These are phyloP conservation scores for Choloepus hoffmanni DNA, from an alignment of 2,113 vertebrate genomes.

Conservation along the genomic window DNA sequence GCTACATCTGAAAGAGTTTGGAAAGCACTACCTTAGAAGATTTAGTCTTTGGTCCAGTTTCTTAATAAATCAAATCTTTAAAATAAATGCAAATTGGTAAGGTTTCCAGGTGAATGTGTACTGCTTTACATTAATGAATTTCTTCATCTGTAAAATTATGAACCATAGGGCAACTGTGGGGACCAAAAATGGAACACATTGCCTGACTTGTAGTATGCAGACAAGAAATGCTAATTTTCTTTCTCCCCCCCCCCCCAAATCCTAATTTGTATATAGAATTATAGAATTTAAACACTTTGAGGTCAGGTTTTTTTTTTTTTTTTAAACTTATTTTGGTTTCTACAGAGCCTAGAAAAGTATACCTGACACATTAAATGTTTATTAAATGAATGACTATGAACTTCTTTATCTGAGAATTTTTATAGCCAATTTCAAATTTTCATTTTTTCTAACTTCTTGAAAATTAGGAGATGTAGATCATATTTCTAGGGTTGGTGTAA, in stretches of 20 bases:
- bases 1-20: background rate
- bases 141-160: background rate
- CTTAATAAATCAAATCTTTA: background rate
- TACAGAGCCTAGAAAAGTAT: background rate
- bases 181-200: background rate
- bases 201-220: background rate
- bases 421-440: constrained; percentile 23
- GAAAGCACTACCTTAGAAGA: background rate
- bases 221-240: background rate
- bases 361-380: background rate
- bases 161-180: background rate
- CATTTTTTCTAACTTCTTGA: constrained; percentile 14
- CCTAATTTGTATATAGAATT: background rate
- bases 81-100: constrained; percentile 3
- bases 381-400: background rate
- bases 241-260: background rate
- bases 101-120: background rate
- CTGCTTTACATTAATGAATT: background rate
- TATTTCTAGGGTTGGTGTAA: background rate
- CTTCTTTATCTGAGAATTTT: constrained; percentile 6
- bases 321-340: background rate
- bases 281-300: background rate
- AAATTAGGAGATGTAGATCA: background rate
- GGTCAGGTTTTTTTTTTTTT: background rate
- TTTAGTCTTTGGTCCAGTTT: background rate